Evolutionary conservation across 2,888 invertebrate species (phyloP).

Genomic region (Liposcelis brunnea): DNA sequence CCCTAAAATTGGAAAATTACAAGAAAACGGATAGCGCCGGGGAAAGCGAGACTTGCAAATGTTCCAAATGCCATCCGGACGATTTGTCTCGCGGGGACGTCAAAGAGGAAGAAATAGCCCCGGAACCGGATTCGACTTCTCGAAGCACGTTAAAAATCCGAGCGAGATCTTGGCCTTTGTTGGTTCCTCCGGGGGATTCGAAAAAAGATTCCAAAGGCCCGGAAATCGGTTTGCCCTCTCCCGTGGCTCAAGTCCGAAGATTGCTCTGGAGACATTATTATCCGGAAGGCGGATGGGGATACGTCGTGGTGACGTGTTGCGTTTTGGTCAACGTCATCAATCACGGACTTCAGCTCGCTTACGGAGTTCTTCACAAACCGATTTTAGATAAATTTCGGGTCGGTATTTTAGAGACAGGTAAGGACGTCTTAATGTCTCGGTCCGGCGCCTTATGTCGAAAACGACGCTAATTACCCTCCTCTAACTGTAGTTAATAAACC

Average conservation of each 20-base stretch:
- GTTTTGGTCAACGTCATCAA: conserved; percentile 53
- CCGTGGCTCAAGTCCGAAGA: conserved; percentile 42
- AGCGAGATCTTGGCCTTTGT: conserved; percentile 34
- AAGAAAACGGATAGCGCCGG: too few species aligned
- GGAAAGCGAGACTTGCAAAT: neutral
- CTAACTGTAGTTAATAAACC: too few species aligned
- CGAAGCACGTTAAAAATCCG: conserved; percentile 17
- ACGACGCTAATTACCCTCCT: too few species aligned
- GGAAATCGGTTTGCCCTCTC: conserved; percentile 12
- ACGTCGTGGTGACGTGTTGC: conserved; percentile 57
- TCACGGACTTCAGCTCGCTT: conserved; percentile 56
- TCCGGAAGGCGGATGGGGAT: conserved; percentile 79
- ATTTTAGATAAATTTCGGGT: conserved; percentile 21
- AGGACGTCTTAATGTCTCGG: too few species aligned
- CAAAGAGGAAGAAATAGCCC: neutral
- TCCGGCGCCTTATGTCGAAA: too few species aligned
- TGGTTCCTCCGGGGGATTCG: conserved; percentile 19
- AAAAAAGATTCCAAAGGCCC: conserved; percentile 13
- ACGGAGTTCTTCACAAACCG: conserved; percentile 29
- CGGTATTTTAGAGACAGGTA: conserved; percentile 11
- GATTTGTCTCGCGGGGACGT: neutral
- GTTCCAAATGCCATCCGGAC: conserved; percentile 2
- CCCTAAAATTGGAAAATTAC: neutral
- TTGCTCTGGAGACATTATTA: conserved; percentile 59
- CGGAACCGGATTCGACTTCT: conserved; percentile 4